Evolutionary conservation across 2,888 invertebrate genomes (phyloP), one percentile per base, ranked within the genome.

Genomic region (Acanthosepion pharaonis): DNA sequence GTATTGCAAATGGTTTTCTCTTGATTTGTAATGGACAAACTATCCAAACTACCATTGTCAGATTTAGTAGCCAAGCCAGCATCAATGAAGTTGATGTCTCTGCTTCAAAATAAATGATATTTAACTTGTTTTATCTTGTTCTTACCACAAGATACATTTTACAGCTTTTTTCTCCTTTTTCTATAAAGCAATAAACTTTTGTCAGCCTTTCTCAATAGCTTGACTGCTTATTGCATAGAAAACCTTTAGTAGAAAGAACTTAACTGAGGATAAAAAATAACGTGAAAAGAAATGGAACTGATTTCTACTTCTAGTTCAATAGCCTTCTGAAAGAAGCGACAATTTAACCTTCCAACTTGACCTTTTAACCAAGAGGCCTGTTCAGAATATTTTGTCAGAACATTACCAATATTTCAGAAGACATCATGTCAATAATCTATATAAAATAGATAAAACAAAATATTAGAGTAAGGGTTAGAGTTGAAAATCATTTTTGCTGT

Each of bases 351-450:
- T n/a, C 78, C n/a, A 78, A 78, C 78, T 78, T 78, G 78, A 78
- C 78, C n/a, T 78, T 78, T 78, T 11, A 33, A 78, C 78, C n/a
- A n/a, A 18, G 78, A 15, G 78, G n/a, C n/a, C n/a, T 78, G 78
- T 78, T 78, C 78, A 78, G 78, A 78, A 78, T 78, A 78, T n/a
- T 78, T 78, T 78, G 78, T n/a, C 78, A n/a, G 78, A 78, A 78
- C n/a, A 78, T 78, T 78, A 78, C 78, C 78, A 78, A 78, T 78
- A 78, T 78, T 78, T 33, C 78, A n/a, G 33, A 78, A 15, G 78
- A 78, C 78, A 78, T n/a, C n/a, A 78, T 78, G 78, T 78, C 78
- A 78, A n/a, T 78, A 78, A 78, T 78, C 78, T 78, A 78, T 78
- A 78, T n/a, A 78, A 78, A 78, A 78, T n/a, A 78, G 78, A 78